Conservation (phyloP, 2,888 invertebrate genomes). For the Linnaemya vulpina region DNA sequence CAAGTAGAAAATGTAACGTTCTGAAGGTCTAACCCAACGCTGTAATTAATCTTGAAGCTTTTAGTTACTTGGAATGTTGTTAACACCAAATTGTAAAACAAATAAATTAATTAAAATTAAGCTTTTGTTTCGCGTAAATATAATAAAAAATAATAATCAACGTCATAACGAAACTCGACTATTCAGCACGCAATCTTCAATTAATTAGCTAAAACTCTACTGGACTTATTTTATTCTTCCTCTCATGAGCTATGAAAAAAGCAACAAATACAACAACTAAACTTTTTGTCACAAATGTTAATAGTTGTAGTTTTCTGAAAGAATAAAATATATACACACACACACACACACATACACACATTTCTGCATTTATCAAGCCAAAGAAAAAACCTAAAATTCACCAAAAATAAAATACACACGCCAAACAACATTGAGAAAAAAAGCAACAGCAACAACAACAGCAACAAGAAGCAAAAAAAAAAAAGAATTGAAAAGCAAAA, state of each 20-base stretch:
- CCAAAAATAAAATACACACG: constrained; percentile 42
- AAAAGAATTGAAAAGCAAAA: constrained; percentile 21
- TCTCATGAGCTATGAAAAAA: not conserved
- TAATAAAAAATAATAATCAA: constrained; percentile 6
- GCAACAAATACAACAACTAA: constrained; percentile 37
- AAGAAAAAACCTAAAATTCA: constrained; percentile 33
- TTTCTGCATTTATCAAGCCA: constrained; percentile 28
- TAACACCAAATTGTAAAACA: constrained; percentile 48
- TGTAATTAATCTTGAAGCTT: constrained; percentile 8
- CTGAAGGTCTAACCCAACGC: constrained; percentile 57
- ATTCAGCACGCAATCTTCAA: constrained; percentile 40
- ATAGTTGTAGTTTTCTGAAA: constrained; percentile 7
- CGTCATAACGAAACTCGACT: not conserved
- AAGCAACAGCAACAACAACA: constrained; percentile 27
- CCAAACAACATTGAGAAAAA: constrained; percentile 11
- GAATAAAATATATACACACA: not conserved
- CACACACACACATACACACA: not conserved
- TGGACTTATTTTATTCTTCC: not conserved
- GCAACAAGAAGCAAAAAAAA: constrained; percentile 1
- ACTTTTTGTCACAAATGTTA: constrained; percentile 20
- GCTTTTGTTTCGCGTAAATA: constrained; percentile 13
- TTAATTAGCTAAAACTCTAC: constrained; percentile 28
- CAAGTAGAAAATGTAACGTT: constrained; percentile 7
- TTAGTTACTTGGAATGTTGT: constrained; percentile 19
- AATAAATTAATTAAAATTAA: constrained; percentile 47